phyloP scores from a whole-genome alignment of 1,140 invertebrate genomes.

The Drosophila takahashii region DNA sequence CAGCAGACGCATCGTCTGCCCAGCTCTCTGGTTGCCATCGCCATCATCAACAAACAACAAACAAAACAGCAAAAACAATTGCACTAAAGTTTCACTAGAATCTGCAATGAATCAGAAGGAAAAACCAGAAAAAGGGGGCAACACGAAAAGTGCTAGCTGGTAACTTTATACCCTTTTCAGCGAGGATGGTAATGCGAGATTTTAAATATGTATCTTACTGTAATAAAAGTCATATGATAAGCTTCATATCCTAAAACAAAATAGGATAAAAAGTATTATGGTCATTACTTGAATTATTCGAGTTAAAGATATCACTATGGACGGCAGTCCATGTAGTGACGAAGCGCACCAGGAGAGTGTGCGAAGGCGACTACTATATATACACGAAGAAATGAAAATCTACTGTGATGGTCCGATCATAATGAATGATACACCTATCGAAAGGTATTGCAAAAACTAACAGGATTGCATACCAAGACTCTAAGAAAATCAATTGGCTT shows the following conservation, averaged over 20 bases:
- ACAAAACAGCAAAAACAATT: conserved; percentile 55
- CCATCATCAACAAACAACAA: conserved; percentile 49
- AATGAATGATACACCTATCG: too few relatives aligned
- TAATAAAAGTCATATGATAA: neutral
- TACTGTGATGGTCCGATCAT: too few relatives aligned
- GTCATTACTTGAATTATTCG: too few relatives aligned
- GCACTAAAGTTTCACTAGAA: conserved; percentile 69
- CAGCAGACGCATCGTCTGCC: conserved; percentile 63
- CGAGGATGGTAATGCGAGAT: neutral
- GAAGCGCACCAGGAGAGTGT: too few relatives aligned
- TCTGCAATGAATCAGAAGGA: conserved; percentile 69
- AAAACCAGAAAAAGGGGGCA: conserved; percentile 36
- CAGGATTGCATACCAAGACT: too few relatives aligned
- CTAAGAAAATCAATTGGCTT: too few relatives aligned
- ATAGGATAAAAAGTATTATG: too few relatives aligned
- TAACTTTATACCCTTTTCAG: conserved; percentile 30
- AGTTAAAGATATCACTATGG: neutral
- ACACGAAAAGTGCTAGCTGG: conserved; percentile 3
- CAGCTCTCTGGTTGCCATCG: conserved; percentile 52
- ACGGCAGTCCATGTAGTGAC: too few relatives aligned
- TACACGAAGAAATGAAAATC: too few relatives aligned
- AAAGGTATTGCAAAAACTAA: too few relatives aligned
- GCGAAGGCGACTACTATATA: too few relatives aligned
- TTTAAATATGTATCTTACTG: neutral
- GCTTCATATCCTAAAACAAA: too few relatives aligned